Evolutionary conservation across 1,140 invertebrate species (phyloP).

Genomic region (Gryon sp.): DNA sequence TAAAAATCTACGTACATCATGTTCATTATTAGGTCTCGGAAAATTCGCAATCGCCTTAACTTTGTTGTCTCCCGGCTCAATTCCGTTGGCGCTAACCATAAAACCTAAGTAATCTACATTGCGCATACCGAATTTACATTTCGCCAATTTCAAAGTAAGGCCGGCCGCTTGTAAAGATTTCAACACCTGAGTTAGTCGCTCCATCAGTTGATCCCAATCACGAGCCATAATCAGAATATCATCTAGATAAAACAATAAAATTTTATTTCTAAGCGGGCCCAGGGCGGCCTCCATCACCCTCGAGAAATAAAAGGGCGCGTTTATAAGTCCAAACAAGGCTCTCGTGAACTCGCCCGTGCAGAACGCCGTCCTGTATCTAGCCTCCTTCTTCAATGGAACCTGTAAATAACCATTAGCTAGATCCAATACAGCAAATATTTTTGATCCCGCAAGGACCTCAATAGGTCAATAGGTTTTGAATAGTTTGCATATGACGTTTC

Average conservation of each 20-base stretch:
- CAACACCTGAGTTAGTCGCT: background rate
- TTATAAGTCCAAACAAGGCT: conserved; percentile 14
- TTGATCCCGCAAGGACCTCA: too few species aligned
- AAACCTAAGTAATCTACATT: conserved; percentile 65
- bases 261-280: background rate
- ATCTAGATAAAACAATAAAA: background rate
- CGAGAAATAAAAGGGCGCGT: conserved; percentile 4
- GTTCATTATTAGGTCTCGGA: too few species aligned
- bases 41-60: too few species aligned
- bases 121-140: conserved; percentile 30
- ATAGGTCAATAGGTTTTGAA: too few species aligned
- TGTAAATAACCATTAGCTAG: conserved; percentile 76
- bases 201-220: conserved; percentile 14
- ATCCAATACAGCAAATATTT: too few species aligned
- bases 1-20: too few species aligned
- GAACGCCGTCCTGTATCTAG: conserved; percentile 72
- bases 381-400: conserved; percentile 66
- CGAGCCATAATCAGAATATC: conserved; percentile 2
- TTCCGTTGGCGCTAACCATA: conserved; percentile 53
- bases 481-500: too few species aligned
- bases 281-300: conserved; percentile 9
- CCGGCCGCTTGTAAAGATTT: conserved; percentile 2
- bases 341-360: conserved; percentile 52
- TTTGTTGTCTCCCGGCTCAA: conserved; percentile 64
- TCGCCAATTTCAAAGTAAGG: conserved; percentile 15